These are phyloP conservation scores for Calephelis nemesis DNA, from an alignment of 1,140 invertebrate genomes.

Conservation along the genomic window DNA sequence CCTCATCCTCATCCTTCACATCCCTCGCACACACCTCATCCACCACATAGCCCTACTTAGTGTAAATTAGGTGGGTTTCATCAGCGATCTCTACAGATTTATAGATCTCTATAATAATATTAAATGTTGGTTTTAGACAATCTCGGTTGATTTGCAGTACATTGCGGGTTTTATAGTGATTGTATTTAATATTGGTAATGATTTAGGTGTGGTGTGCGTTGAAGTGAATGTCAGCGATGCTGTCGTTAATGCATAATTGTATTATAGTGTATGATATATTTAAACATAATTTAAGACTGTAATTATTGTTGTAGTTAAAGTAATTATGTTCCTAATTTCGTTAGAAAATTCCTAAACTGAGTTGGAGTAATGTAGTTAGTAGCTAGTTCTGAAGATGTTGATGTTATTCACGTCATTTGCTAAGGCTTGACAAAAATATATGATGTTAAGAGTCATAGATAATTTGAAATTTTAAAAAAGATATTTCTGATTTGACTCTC, in stretches of 20 bases:
- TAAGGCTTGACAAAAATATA: conserved; percentile 28
- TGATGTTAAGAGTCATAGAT: background rate
- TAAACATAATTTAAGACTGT: conserved; percentile 66
- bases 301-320: conserved; percentile 60
- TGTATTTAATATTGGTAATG: conserved; percentile 3
- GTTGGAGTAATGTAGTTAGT: conserved; percentile 4
- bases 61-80: background rate
- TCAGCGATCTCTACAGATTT: conserved; percentile 13
- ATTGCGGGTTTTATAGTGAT: conserved; percentile 8
- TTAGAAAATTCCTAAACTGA: conserved; percentile 48
- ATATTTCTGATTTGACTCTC: too few relatives aligned
- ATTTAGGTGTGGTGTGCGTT: background rate
- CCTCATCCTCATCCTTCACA: conserved; percentile 70
- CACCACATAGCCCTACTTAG: conserved; percentile 80
- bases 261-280: conserved; percentile 74
- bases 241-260: conserved; percentile 39
- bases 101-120: conserved; percentile 9
- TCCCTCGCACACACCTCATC: conserved; percentile 57
- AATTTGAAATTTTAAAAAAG: too few relatives aligned
- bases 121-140: conserved; percentile 18
- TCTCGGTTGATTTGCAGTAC: conserved; percentile 23
- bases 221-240: background rate
- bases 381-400: conserved; percentile 1
- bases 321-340: conserved; percentile 74
- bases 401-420: conserved; percentile 39